These are phyloP conservation scores for Epirrhoe tristata DNA, from an alignment of 2,888 invertebrate genomes.

Conservation along the genomic window DNA sequence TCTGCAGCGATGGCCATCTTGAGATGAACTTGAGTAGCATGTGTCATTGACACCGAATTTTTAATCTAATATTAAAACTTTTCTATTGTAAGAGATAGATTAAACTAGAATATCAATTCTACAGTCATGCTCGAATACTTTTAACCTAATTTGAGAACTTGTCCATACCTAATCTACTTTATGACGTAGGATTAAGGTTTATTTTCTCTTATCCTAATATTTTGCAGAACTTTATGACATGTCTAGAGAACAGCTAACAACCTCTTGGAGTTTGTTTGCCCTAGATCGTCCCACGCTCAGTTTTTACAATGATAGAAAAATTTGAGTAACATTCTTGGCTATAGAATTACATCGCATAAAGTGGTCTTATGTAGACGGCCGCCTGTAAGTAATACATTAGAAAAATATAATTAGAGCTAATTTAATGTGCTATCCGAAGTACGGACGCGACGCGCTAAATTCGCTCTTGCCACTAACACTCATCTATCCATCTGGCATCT, in stretches of 20 bases:
- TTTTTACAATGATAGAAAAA: conserved; percentile 4
- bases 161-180: not conserved
- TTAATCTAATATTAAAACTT: too few relatives aligned
- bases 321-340: not conserved
- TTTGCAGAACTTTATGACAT: not conserved
- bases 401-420: too few relatives aligned
- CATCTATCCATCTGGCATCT: too few relatives aligned
- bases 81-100: not conserved
- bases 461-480: too few relatives aligned
- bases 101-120: not conserved
- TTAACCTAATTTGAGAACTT: not conserved
- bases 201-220: not conserved
- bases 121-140: not conserved
- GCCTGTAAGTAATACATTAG: too few relatives aligned
- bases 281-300: conserved; percentile 7
- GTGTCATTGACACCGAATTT: too few relatives aligned
- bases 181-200: not conserved
- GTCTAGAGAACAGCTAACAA: conserved; percentile 2
- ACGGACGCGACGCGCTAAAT: too few relatives aligned
- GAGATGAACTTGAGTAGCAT: too few relatives aligned
- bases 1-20: too few relatives aligned
- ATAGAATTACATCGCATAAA: too few relatives aligned
- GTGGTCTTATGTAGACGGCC: too few relatives aligned
- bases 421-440: too few relatives aligned
- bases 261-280: conserved; percentile 3